Evolutionary conservation across 2,113 vertebrate genomes (phyloP), one percentile per base, ranked within the genome.

Genomic region (Chaetorhynchus papuensis): DNA sequence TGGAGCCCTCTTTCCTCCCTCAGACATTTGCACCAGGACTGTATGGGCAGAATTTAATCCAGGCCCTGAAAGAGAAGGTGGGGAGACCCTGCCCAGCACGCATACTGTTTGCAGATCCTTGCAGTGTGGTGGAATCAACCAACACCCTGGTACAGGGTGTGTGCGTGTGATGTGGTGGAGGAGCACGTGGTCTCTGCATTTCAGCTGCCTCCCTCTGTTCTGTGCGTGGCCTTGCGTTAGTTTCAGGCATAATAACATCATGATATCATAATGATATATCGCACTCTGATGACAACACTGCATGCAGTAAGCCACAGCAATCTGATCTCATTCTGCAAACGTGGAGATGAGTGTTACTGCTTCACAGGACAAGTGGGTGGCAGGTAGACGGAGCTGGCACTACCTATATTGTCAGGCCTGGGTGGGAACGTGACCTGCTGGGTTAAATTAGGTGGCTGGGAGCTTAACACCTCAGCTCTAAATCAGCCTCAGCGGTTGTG

Each of bases 381-480:
- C 68, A 57, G 69, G 65, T 20, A 78, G 65, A 83, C 68, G 65
- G 88, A 74, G 52, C 64, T 78, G 79, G 76, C 71, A 41, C 33
- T 83, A 59, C 76, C 71, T 63, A 41, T 33, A 42, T 31, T 65
- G 86, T 74, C 82, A 69, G 74, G 41, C 23, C 82, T 75, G 85
- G 93, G 88, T 96, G 94, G 88, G 85, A 96, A 96, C 77, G 72
- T 96, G 93, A 96, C 90, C 91, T 87, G 54, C 52, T 78, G 86
- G 87, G 91, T 94, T 89, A 90, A 88, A 92, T 80, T 90, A 77
- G 64, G 83, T 68, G 78, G 82, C 85, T 96, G 78, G 33, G 87
- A 97, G 75, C 54, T 94, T 60, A 66, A 80, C 59, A 53, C 70
- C 65, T 88, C 94, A 76, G 90, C 59, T 83, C 87, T 89, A 94